Conservation (phyloP, 2,797 vertebrate genomes). For the Micromesistius poutassou region DNA sequence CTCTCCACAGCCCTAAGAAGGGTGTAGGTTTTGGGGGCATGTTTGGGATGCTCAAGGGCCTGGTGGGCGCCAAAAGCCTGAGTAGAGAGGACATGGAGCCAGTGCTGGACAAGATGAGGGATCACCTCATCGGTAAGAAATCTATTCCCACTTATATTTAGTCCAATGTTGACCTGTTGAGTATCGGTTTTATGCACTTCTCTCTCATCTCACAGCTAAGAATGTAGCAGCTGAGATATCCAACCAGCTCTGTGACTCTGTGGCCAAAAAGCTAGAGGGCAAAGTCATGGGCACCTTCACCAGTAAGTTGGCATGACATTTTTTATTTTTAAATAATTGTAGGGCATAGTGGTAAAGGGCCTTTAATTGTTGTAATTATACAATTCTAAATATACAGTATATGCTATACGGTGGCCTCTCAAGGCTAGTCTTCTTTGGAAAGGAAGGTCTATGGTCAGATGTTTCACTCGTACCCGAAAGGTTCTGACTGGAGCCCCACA, state of each 20-base stretch:
- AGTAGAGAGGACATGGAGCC: conserved; percentile 90
- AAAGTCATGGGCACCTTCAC: conserved; percentile 99
- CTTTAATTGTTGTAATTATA: background rate
- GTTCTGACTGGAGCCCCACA: no score
- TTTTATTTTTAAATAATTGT: background rate
- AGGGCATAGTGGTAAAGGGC: background rate
- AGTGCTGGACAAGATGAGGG: conserved; percentile 95
- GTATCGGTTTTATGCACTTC: background rate
- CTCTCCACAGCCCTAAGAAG: conserved; percentile 76
- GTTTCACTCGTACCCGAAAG: no score
- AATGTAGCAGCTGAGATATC: conserved; percentile 97
- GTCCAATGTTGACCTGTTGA: background rate
- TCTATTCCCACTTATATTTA: background rate
- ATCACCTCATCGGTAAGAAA: conserved; percentile 87
- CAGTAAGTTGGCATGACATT: conserved; percentile 73
- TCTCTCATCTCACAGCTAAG: conserved; percentile 76
- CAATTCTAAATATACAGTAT: background rate
- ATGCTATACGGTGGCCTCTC: background rate
- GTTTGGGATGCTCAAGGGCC: conserved; percentile 97
- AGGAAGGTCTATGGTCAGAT: background rate
- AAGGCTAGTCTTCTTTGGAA: background rate
- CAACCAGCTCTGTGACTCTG: conserved; percentile 90
- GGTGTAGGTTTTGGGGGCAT: conserved; percentile 85
- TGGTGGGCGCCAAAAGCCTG: conserved; percentile 95
- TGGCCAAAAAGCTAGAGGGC: conserved; percentile 96